Conservation (phyloP, 2,113 vertebrate species). For the Lasiurus borealis region DNA sequence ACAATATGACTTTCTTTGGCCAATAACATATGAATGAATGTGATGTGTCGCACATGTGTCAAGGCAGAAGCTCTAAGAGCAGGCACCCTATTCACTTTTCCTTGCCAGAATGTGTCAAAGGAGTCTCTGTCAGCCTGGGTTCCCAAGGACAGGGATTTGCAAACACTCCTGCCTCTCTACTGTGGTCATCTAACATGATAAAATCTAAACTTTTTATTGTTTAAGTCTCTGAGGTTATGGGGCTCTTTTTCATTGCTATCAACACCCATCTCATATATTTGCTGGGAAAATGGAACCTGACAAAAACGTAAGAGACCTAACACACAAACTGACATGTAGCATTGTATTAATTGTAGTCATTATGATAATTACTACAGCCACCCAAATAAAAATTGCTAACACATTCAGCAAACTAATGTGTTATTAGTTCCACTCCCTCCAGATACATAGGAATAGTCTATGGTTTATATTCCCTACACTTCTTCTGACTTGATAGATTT, state of each 20-base stretch:
- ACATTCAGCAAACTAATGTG: background rate
- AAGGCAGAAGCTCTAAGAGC: background rate
- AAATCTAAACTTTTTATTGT: background rate
- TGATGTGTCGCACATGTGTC: background rate
- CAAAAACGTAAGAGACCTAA: background rate
- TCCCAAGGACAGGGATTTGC: background rate
- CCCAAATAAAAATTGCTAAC: background rate
- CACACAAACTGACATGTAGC: background rate
- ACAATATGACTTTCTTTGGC: background rate
- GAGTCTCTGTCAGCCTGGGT: background rate
- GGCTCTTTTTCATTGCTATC: background rate
- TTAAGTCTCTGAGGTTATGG: background rate
- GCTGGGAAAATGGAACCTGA: background rate
- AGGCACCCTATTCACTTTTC: background rate
- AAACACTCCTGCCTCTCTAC: background rate
- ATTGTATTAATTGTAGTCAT: background rate
- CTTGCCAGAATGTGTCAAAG: background rate
- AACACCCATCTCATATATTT: background rate
- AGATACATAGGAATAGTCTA: background rate
- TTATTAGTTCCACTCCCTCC: no score
- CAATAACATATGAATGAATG: background rate
- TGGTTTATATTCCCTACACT: background rate
- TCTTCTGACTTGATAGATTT: background rate
- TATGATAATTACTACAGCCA: background rate
- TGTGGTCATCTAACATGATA: background rate